Conservation (phyloP, 2,797 vertebrate genomes). For the Aplochiton taeniatus region DNA sequence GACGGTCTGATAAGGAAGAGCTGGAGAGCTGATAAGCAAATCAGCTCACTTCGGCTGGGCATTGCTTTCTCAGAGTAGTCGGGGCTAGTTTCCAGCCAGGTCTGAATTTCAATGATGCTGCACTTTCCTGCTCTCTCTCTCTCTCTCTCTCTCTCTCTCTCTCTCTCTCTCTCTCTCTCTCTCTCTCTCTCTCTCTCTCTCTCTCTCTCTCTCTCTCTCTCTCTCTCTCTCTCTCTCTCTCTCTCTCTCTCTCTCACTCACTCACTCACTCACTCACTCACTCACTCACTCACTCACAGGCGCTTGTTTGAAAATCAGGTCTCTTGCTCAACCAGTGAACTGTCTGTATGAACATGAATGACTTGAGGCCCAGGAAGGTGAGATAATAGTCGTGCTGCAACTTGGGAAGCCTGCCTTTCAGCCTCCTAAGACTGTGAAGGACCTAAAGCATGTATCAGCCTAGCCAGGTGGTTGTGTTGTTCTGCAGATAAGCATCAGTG, state of each 20-base stretch:
- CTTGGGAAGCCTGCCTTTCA: slow-evolving; percentile 56
- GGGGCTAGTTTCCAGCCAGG: slow-evolving; percentile 36
- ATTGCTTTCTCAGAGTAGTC: slow-evolving; percentile 25
- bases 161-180: neutral
- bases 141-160: neutral
- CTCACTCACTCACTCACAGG: too few relatives aligned
- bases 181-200: neutral
- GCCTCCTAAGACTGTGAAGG: slow-evolving; percentile 38
- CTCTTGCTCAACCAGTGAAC: slow-evolving; percentile 36
- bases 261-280: too few relatives aligned
- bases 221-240: neutral
- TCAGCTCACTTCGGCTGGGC: slow-evolving; percentile 48
- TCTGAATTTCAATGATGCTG: slow-evolving; percentile 64
- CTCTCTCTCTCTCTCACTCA: too few relatives aligned
- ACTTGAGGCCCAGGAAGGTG: slow-evolving; percentile 38
- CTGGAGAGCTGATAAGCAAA: slow-evolving; percentile 67
- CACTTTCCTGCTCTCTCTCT: slow-evolving; percentile 14
- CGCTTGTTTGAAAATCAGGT: slow-evolving; percentile 52
- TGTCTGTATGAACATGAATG: slow-evolving; percentile 45
- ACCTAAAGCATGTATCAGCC: slow-evolving; percentile 38
- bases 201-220: too few relatives aligned
- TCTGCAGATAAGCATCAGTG: slow-evolving; percentile 49
- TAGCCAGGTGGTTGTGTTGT: slow-evolving; percentile 38
- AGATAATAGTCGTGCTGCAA: slow-evolving; percentile 49
- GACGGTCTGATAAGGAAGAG: slow-evolving; percentile 65